phyloP scores from a whole-genome alignment of 2,113 vertebrate species.

The Silurus glanis region DNA sequence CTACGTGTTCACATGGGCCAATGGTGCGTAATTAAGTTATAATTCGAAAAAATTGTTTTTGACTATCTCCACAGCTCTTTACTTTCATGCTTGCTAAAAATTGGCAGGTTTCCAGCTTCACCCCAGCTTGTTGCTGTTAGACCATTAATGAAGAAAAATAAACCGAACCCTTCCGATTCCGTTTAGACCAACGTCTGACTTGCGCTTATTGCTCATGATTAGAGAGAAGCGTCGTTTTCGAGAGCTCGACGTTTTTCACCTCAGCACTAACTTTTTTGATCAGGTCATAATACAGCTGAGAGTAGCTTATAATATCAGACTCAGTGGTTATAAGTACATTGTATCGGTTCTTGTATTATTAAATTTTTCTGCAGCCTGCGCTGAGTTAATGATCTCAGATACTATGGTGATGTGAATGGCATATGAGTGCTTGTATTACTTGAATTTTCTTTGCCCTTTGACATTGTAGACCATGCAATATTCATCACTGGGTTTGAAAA shows the following conservation, averaged over 20 bases:
- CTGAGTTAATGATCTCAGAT: not conserved
- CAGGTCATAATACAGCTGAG: not conserved
- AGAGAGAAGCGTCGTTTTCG: not conserved
- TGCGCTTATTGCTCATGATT: not conserved
- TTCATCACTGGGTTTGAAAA: not conserved
- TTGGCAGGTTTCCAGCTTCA: not conserved
- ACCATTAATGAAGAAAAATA: constrained; percentile 4
- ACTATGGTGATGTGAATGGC: not conserved
- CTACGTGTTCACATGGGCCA: not conserved
- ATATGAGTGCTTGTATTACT: not conserved
- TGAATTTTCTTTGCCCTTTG: not conserved
- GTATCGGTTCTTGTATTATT: not conserved
- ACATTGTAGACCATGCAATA: not conserved
- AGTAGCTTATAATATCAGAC: not conserved
- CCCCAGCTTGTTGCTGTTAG: not conserved
- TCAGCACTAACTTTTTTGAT: not conserved
- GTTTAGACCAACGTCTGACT: not conserved
- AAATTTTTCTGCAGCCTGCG: not conserved
- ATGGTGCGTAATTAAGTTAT: not conserved
- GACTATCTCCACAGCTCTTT: not conserved
- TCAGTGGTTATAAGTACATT: not conserved
- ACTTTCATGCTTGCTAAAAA: not conserved
- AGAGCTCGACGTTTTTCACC: not conserved
- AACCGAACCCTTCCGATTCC: not conserved
- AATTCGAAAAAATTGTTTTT: not conserved